Evolutionary conservation across 2,113 vertebrate species (phyloP), one percentile per base, ranked within the genome.

Genomic region (Anhinga rufa): DNA sequence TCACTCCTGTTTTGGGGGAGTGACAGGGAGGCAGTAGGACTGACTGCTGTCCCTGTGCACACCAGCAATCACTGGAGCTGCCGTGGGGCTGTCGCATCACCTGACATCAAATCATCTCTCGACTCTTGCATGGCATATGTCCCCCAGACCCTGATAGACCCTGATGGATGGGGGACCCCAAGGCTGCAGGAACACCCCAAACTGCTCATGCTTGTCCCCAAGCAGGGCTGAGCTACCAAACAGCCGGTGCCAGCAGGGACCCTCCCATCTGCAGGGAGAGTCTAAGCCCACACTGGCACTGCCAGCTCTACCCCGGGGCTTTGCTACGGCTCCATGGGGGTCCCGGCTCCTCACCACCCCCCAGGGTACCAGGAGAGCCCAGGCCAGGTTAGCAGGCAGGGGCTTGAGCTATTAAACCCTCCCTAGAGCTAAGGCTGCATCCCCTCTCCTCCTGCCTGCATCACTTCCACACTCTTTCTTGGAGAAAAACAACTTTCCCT

Each of bases 41-140:
- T 2, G 7, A 9, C 52, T 61, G 58, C 75, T 84, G 48, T 61
- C 54, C n/a, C 40, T 12, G 0, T 8, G 22, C 28, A 61, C 76
- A 69, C 15, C 80, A 60, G 75, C 66, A 68, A 2, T 15, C 1
- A 0, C 76, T 55, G 64, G 34, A 66, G 55, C 60, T 69, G 60
- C 72, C 1, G 2, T 24, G 77, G 90, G 76, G 60, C 55, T 66
- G 40, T 75, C 0, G 0, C 80, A 49, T 26, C 1, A 0, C 80
- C 42, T 62, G 46, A 87, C 52, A 86, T 60, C 66, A 49, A 31
- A 61, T 24, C 21, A 14, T 29, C 36, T 57, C 84, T 81, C 6
- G 0, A 21, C 49, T 80, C 49, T 61, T 36, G 34, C 9, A 7
- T 4, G 49, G 68, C 60, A 77, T 44, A 26, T 49, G 17, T 46